Percentiles rank a stretch among this genome's conserved stretches.
Evolutionary conservation across 2,888 invertebrate species (phyloP).

Genomic region (Agrilus mali): DNA sequence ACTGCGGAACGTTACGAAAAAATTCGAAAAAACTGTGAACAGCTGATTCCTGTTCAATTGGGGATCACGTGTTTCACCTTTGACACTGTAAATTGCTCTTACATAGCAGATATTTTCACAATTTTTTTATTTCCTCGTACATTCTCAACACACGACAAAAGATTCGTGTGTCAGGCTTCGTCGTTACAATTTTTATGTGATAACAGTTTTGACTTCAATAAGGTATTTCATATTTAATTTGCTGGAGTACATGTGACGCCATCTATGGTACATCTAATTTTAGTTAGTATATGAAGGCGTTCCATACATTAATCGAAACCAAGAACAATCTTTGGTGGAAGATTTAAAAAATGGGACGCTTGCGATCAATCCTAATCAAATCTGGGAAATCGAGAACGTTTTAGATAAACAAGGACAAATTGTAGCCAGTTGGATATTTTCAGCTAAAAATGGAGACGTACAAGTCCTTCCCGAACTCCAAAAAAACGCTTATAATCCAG

Average conservation of each 20-base stretch:
- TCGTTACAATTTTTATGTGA: conserved; percentile 49
- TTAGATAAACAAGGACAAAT: conserved; percentile 28
- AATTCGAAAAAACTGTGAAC: conserved; percentile 33
- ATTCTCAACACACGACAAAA: conserved; percentile 46
- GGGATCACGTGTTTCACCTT: conserved; percentile 55
- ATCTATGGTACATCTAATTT: conserved; percentile 17
- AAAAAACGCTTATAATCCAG: conserved; percentile 32
- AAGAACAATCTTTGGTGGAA: conserved; percentile 31
- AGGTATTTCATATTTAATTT: conserved; percentile 31
- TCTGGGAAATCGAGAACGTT: conserved; percentile 29
- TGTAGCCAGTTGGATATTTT: conserved; percentile 29
- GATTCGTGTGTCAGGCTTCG: conserved; percentile 49
- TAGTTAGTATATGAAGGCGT: conserved; percentile 58
- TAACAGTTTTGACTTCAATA: conserved; percentile 62
- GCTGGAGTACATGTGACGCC: background rate
- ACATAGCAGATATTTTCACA: conserved; percentile 48
- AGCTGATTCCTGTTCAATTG: conserved; percentile 52
- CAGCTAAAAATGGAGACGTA: conserved; percentile 19
- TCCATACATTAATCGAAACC: conserved; percentile 47
- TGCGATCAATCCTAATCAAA: conserved; percentile 14
- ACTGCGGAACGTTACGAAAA: conserved; percentile 41
- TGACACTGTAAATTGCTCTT: conserved; percentile 43
- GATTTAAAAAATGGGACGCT: conserved; percentile 13
- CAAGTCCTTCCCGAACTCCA: conserved; percentile 19
- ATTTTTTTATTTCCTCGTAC: conserved; percentile 56